These are phyloP conservation scores for Anas platyrhynchos DNA, from an alignment of 2,113 vertebrate genomes.

Conservation along the genomic window DNA sequence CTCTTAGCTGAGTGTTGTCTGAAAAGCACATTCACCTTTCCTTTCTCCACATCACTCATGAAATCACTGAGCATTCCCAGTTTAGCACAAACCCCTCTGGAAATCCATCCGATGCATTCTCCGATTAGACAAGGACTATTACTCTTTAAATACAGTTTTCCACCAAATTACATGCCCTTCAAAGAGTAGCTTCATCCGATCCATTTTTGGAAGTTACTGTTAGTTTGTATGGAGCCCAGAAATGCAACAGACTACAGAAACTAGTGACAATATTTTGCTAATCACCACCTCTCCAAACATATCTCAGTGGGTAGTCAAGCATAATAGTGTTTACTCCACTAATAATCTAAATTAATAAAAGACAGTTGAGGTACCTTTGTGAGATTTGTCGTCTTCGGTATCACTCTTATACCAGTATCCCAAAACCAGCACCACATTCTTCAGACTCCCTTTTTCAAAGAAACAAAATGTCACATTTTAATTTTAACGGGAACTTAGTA, in stretches of 20 bases:
- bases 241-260: background rate
- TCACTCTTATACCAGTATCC: conserved; percentile 77
- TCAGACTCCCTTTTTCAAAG: conserved; percentile 82
- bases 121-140: background rate
- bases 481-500: conserved; percentile 11
- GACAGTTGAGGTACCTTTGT: conserved; percentile 75
- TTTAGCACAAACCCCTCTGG: background rate
- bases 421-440: conserved; percentile 87
- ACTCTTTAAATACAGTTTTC: background rate
- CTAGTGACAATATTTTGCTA: background rate
- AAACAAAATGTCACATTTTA: conserved; percentile 7
- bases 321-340: background rate
- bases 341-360: background rate
- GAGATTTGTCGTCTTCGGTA: conserved; percentile 62
- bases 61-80: background rate
- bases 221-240: background rate
- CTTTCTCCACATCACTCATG: background rate
- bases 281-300: background rate
- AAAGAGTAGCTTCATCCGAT: background rate
- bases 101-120: background rate
- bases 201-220: background rate
- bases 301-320: background rate
- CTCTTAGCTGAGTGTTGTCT: background rate
- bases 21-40: background rate
- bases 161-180: background rate